These are phyloP conservation scores for Alces alces DNA, from an alignment of 2,113 vertebrate genomes.

Conservation along the genomic window DNA sequence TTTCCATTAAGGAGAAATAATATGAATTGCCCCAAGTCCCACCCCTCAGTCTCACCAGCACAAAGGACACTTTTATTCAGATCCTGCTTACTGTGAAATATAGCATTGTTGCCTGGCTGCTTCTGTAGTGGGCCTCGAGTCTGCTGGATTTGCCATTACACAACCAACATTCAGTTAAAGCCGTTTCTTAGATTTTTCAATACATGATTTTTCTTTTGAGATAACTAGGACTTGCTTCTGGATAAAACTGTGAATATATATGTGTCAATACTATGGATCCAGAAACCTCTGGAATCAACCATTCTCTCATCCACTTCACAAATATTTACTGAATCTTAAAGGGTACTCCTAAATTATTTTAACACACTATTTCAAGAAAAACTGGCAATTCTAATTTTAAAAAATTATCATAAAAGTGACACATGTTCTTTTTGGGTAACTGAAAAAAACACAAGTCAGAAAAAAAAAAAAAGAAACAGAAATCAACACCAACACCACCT, in stretches of 20 bases:
- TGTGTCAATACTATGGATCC: background rate
- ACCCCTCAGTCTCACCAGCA: constrained; percentile 43
- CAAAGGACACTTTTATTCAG: constrained; percentile 67
- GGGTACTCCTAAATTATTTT: background rate
- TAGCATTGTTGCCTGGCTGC: constrained; percentile 30
- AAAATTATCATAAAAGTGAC: background rate
- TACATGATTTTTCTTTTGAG: background rate
- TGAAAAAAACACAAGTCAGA: constrained; percentile 26
- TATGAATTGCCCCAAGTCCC: constrained; percentile 43
- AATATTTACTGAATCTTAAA: background rate
- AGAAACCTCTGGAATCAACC: background rate
- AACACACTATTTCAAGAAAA: background rate
- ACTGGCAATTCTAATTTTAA: background rate
- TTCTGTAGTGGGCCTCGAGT: background rate
- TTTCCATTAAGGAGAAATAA: constrained; percentile 65
- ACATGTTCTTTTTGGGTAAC: background rate
- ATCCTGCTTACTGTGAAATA: constrained; percentile 30
- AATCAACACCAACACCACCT: background rate
- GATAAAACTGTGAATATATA: background rate
- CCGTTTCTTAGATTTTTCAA: constrained; percentile 1
- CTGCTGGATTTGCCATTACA: constrained; percentile 27
- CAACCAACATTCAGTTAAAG: background rate
- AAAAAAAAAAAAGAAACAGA: background rate
- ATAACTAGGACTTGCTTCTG: background rate
- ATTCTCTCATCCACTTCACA: background rate